Conservation (phyloP, 2,888 invertebrate genomes). For the Oasisia sp. region DNA sequence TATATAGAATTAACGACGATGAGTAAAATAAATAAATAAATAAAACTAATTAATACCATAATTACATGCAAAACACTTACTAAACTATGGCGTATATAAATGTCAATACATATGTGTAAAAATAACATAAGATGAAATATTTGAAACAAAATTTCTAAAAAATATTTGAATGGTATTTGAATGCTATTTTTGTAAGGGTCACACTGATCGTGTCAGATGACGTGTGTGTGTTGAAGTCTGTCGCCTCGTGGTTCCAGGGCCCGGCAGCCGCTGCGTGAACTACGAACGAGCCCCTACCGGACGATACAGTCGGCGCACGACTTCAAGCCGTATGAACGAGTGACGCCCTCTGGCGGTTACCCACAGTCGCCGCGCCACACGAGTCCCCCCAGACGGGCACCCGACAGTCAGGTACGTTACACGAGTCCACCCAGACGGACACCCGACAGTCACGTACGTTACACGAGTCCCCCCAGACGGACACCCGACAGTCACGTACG, state of each 20-base stretch:
- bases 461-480: neutral
- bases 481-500: too few species aligned
- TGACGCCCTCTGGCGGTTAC: neutral
- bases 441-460: neutral
- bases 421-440: neutral
- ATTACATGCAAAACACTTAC: too few species aligned
- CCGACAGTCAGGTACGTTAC: neutral
- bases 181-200: neutral
- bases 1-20: too few species aligned
- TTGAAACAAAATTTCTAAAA: too few species aligned
- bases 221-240: neutral
- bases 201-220: neutral
- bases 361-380: neutral
- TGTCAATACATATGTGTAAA: too few species aligned
- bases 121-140: too few species aligned
- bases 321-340: slow-evolving; percentile 1
- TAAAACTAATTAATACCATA: too few species aligned
- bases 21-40: too few species aligned
- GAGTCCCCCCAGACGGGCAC: neutral
- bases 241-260: neutral
- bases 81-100: too few species aligned
- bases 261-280: neutral
- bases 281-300: neutral
- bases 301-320: neutral
- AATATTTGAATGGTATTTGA: too few species aligned